Conservation (phyloP, 1,140 invertebrate species). For the Daktulosphaira vitifoliae region DNA sequence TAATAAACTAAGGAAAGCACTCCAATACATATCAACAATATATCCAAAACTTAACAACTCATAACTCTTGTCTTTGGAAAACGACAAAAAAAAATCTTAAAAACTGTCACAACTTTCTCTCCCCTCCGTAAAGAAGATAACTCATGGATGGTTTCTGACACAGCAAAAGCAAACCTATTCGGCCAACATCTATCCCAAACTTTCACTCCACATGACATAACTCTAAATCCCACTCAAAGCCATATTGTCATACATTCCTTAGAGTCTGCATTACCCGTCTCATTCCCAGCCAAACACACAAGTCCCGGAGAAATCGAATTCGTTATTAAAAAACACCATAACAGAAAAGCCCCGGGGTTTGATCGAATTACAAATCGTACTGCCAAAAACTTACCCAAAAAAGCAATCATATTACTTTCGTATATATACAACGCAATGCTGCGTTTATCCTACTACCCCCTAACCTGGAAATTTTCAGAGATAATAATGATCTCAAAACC, state of each 20-base stretch:
- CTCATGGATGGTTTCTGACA: neutral
- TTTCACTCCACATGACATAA: neutral
- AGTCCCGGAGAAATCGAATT: neutral
- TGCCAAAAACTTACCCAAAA: neutral
- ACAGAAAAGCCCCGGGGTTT: slow-evolving; percentile 12
- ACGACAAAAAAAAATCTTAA: neutral
- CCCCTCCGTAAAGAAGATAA: neutral
- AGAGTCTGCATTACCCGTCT: neutral
- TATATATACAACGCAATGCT: slow-evolving; percentile 26
- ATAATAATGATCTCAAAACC: slow-evolving; percentile 42
- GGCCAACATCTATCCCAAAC: neutral
- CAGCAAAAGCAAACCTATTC: neutral
- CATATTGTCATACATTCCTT: neutral
- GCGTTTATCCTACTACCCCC: slow-evolving; percentile 11
- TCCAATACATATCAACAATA: neutral
- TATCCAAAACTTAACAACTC: neutral
- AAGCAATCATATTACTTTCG: slow-evolving; percentile 4
- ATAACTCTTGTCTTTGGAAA: neutral
- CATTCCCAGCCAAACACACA: neutral
- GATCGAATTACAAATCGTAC: slow-evolving; percentile 6
- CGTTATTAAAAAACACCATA: neutral
- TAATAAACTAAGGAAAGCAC: slow-evolving; percentile 1
- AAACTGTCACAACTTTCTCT: neutral
- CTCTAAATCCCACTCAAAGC: neutral
- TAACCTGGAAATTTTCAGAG: slow-evolving; percentile 40